Evolutionary conservation across 1,140 invertebrate species (phyloP), one percentile per base, ranked within the genome.

Genomic region (Papilio dardanus): DNA sequence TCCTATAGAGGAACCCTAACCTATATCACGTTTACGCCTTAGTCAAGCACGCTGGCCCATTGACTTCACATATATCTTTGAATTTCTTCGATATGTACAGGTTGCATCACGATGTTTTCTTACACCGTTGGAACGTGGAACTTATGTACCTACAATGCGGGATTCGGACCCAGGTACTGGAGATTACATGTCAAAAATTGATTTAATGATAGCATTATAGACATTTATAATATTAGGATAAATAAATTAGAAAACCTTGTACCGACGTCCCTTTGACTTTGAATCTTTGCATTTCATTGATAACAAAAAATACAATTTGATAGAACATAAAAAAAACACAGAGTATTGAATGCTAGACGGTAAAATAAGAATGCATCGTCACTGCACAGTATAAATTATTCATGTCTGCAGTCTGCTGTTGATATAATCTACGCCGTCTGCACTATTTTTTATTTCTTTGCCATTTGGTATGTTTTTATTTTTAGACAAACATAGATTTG

Each of bases 391-490:
- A 28, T 28, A 62, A 62, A 62, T 62, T 24, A 62, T 30, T 62
- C 12, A 12, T 62, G 24, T 62, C 54, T 62, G 19, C 7, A 62
- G 54, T 50, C 46, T 50, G n/a, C 16, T 21, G 16, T 10, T 62
- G 54, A 62, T 62, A 62, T 62, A 24, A 62, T 62, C 54, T 62
- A 28, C 1, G 21, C 24, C 24, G 54, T 62, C 54, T 30, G 54
- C 54, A 28, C 54, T 62, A 62, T 62, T 62, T 62, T 62, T 62
- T 62, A 62, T 24, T 62, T 62, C 54, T 62, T 62, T 62, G 24
- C 12, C 12, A 28, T 62, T 28, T 30, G 54, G 6, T 14, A 28
- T 62, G 8, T 58, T 58, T 54, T 24, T 54, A 24, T 54, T n/a
- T 46, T 46, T 46, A 46, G n/a, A n/a, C 19, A 46, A 5, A 6